Evolutionary conservation across 2,113 vertebrate species (phyloP), one percentile per base, ranked within the genome.

Genomic region (Anseranas semipalmata): DNA sequence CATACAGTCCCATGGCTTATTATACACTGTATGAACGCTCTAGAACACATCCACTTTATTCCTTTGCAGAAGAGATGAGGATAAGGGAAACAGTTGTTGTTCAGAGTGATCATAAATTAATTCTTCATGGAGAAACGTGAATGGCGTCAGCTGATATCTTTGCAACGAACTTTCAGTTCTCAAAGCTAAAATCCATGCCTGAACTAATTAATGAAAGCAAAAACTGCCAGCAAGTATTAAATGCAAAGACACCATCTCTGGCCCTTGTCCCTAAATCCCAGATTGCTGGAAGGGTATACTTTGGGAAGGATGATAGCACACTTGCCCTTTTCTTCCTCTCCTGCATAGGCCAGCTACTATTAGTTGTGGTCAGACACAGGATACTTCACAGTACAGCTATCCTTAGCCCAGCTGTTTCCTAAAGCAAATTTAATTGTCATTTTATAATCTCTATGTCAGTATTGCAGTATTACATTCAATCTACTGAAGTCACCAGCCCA

Each of bases 251-350:
- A 55, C 30, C 8, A 25, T 1, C n/a, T 72, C 73, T 75, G 89
- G 37, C 77, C 81, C 55, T 81, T 55, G 48, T 53, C 39, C 33
- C 66, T 81, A 78, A 87, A 85, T 72, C 60, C 77, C 76, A 48
- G 65, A 41, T 4, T 60, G 56, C 43, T 68, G 48, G 17, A 55
- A 27, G 73, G 63, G 53, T 14, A 32, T 8, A 72, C 77, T 95
- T 82, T 70, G 70, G 87, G 87, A 89, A 85, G 45, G 71, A 68
- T 89, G 87, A 91, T 10, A 68, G 80, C 7, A 2, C 84, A 52
- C 81, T 89, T 92, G 85, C 81, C 87, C 87, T 96, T 89, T 89
- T 75, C 52, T 74, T 81, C 39, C 72, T 58, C 56, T 81, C 83
- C 58, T 55, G 28, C 66, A 86, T 3, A 74, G 39, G 62, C 21